phyloP scores from a whole-genome alignment of 2,888 invertebrate genomes.

The Caenorhabditis virilis region DNA sequence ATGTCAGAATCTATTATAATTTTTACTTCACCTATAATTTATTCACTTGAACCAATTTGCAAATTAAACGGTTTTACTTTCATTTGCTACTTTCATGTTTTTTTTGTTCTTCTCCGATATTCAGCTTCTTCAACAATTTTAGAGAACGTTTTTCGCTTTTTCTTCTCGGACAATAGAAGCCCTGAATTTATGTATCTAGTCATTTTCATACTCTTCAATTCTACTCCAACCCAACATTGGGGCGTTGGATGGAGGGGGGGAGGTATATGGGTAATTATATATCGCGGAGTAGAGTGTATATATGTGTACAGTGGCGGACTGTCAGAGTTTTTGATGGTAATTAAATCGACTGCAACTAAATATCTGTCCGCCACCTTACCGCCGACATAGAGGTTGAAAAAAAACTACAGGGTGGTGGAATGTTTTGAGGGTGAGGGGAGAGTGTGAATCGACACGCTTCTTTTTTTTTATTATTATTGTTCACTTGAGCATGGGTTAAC shows the following conservation, averaged over 20 bases:
- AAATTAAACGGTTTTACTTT: slow-evolving; percentile 1
- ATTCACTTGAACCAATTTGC: not conserved
- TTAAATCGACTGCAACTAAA: slow-evolving; percentile 1
- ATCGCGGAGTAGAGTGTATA: not conserved
- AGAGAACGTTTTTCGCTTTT: no score
- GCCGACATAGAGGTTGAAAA: no score
- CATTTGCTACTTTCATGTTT: slow-evolving; percentile 1
- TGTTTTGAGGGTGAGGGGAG: not conserved
- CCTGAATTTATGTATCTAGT: not conserved
- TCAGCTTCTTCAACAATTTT: no score
- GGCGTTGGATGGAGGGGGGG: slow-evolving; percentile 1
- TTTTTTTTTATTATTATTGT: slow-evolving; percentile 2
- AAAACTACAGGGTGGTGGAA: not conserved
- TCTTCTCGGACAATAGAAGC: no score
- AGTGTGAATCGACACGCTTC: no score
- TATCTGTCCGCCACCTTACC: not conserved
- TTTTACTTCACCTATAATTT: not conserved
- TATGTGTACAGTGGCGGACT: not conserved
- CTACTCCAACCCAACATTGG: no score
- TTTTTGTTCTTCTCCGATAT: not conserved
- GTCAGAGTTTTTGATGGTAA: slow-evolving; percentile 7
- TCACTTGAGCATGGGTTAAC: not conserved
- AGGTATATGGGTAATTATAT: slow-evolving; percentile 8
- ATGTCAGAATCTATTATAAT: no score
- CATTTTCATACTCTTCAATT: no score